Evolutionary conservation across 1,140 invertebrate species (phyloP), one percentile per base, ranked within the genome.

Genomic region (Rhopalosiphum padi): DNA sequence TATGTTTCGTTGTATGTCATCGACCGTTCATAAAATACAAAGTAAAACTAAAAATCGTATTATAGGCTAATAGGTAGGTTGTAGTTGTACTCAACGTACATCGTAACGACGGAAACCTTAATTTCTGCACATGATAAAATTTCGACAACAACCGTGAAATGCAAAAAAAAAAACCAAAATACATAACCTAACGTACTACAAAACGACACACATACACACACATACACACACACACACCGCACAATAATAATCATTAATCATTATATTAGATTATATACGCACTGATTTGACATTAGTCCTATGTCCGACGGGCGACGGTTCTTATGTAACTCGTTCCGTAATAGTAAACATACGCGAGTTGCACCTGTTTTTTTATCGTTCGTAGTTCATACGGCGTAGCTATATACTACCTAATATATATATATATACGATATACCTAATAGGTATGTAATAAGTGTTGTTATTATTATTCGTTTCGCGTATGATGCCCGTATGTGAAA

Each of bases 271-370:
- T 30, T 87, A 46, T 86, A 86, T 11, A 46, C 25, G 37, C 30
- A 35, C 48, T 88, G n/a, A 88, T 88, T 88, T 88, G 87, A 51
- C 46, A 88, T 88, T 53, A 9, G 87, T 51, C 46, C n/a, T n/a
- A 51, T 51, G 46, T 43, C 25, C n/a, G n/a, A n/a, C n/a, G n/a
- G n/a, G n/a, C 77, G 8, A 37, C 35, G 35, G n/a, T 83, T 43
- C 85, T 86, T 46, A 86, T 41, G 25, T 86, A 86, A 86, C 85
- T 30, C 25, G 85, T 86, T 86, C 37, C 11, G 43, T 46, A 86
- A 86, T 46, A 41, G 25, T 86, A 86, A 85, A 85, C 35, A 85
- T 23, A 41, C 37, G 83, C 23, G 22, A 85, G 41, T 85, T 25
- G 23, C 22, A 7, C 37, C 8, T 23, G 9, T 25, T 22, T 85